phyloP scores from a whole-genome alignment of 2,113 vertebrate genomes.

The Dromiciops gliroides region DNA sequence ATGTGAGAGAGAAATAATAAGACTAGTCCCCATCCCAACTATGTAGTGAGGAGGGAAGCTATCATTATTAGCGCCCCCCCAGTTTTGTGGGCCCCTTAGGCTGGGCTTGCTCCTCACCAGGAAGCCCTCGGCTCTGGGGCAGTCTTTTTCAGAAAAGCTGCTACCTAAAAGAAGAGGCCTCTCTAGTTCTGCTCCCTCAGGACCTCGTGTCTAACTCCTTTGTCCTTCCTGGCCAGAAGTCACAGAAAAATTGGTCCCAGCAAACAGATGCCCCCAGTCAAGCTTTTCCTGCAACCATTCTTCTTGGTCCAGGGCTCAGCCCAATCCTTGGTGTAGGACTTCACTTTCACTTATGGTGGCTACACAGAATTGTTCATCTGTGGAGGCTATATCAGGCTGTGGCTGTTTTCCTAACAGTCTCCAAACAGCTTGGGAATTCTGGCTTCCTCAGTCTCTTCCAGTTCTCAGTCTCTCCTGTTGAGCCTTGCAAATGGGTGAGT shows the following conservation, averaged over 20 bases:
- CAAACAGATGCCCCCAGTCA: neutral
- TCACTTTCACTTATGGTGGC: neutral
- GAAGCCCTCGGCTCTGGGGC: too few relatives aligned
- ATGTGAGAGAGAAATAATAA: neutral
- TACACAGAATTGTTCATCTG: neutral
- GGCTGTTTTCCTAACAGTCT: neutral
- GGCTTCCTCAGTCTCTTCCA: neutral
- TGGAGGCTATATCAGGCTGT: neutral
- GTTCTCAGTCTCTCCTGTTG: neutral
- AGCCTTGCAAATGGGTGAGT: neutral
- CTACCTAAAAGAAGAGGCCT: too few relatives aligned
- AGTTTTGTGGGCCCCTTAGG: neutral
- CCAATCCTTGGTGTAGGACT: neutral
- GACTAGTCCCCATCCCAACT: neutral
- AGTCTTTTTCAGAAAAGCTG: too few relatives aligned
- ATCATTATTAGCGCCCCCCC: too few relatives aligned
- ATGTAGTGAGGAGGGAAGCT: neutral
- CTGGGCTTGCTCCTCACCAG: too few relatives aligned
- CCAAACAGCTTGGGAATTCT: neutral
- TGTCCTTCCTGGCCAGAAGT: too few relatives aligned
- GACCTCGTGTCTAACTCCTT: too few relatives aligned
- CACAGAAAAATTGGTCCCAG: neutral
- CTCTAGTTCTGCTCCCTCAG: neutral
- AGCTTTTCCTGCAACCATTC: neutral
- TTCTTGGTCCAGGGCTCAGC: neutral